A percentile compares a stretch with the other conserved stretches of the same genome.
phyloP scores from a whole-genome alignment of 2,797 vertebrate genomes.

The Lutjanus campechanus region DNA sequence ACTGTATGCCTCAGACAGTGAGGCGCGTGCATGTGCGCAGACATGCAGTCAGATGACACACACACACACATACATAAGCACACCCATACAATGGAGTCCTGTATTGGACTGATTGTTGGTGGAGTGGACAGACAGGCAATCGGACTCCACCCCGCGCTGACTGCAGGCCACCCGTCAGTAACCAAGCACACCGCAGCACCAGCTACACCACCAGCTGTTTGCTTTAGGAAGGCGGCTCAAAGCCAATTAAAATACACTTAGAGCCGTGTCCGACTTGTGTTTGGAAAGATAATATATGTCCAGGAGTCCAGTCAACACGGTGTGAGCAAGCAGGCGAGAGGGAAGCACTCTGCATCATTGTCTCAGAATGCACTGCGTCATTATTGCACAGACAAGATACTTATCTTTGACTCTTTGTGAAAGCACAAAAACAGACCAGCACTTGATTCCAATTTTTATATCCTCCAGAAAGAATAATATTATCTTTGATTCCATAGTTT shows the following conservation, averaged over 20 bases:
- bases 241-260: constrained; percentile 95
- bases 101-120: constrained; percentile 84
- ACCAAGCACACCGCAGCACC: constrained; percentile 84
- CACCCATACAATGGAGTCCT: constrained; percentile 84
- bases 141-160: constrained; percentile 78
- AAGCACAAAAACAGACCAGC: constrained; percentile 49
- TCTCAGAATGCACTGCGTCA: constrained; percentile 58
- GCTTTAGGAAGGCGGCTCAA: constrained; percentile 90
- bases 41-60: constrained; percentile 66
- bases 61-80: constrained; percentile 49
- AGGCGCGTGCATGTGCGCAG: constrained; percentile 35
- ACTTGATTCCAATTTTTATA: constrained; percentile 25
- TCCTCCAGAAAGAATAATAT: constrained; percentile 59
- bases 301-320: constrained; percentile 74
- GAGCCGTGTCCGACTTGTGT: constrained; percentile 85
- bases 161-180: constrained; percentile 88
- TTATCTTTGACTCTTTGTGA: constrained; percentile 50
- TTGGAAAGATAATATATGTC: constrained; percentile 88
- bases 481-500: constrained; percentile 51
- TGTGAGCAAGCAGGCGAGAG: constrained; percentile 40
- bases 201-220: constrained; percentile 89
- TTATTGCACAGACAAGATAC: constrained; percentile 66
- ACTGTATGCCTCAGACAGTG: constrained; percentile 21
- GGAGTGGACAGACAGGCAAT: constrained; percentile 80
- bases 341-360: constrained; percentile 70